Evolutionary conservation across 2,888 invertebrate species (phyloP), one percentile per base, ranked within the genome.

Genomic region (Plagodis dolabraria): DNA sequence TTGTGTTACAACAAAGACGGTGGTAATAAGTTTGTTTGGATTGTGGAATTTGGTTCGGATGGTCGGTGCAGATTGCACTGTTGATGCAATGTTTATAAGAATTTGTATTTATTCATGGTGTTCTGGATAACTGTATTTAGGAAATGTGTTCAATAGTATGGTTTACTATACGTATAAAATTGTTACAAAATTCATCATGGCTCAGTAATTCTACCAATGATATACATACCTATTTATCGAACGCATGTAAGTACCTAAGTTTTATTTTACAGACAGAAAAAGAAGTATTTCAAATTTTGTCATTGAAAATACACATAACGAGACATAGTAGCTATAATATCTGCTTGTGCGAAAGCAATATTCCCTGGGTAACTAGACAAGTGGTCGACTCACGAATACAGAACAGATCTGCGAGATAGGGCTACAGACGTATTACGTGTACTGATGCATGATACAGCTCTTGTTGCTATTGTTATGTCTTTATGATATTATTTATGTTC

Each of bases 371-470:
- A 82, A 86, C 82, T 79, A 83, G 82, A 83, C 79, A 85, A 83
- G 81, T 82, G 77, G 79, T 79, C 81, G 74, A 69, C 76, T 77
- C 78, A 72, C 76, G 88, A 85, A 87, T 88, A 88, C 86, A 79
- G 78, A 88, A 75, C 76, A 83, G 82, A 71, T 71, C 67, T 68
- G 40, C 7, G 40, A 62, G 69, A 72, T 74, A 70, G 59, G 60
- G 68, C 55, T 59, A 53, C 57, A 45, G 53, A 10, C 38, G n/a
- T 65, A 80, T 79, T 77, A 61, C 66, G 72, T 77, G 60, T 78
- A 33, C 11, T 22, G 40, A 75, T 72, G 45, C 69, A 59, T 12
- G 12, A 22, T 22, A 22, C 22, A 22, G 22, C 22, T 22, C 22
- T 22, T 22, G 22, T 22, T 22, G 22, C 22, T 22, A 22, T 22